These are phyloP conservation scores for Laspeyria flexula DNA, from an alignment of 2,888 invertebrate species.

Conservation along the genomic window DNA sequence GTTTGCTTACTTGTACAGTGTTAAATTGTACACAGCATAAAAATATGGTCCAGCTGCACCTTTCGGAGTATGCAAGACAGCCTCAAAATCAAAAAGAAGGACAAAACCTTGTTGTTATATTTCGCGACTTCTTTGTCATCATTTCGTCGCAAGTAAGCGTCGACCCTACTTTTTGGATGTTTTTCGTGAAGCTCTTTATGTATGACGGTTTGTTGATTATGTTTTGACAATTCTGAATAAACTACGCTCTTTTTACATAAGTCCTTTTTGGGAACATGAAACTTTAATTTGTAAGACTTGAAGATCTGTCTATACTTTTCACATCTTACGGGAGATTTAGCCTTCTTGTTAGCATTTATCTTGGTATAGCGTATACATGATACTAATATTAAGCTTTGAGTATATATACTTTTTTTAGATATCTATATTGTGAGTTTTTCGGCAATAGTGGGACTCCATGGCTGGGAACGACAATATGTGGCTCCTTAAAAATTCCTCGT, in stretches of 20 bases:
- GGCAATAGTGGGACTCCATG: conserved; percentile 40
- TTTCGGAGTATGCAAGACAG: conserved; percentile 42
- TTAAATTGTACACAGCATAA: conserved; percentile 19
- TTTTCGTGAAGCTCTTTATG: conserved; percentile 3
- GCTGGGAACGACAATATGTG: conserved; percentile 39
- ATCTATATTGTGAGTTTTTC: conserved; percentile 1
- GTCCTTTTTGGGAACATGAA: conserved; percentile 42
- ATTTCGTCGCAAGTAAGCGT: conserved; percentile 20
- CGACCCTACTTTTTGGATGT: background rate
- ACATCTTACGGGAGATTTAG: background rate
- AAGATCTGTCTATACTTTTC: conserved; percentile 15
- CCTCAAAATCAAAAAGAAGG: conserved; percentile 51
- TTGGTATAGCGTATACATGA: conserved; percentile 6
- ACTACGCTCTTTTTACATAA: conserved; percentile 43
- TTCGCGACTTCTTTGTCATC: conserved; percentile 40
- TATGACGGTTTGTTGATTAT: background rate
- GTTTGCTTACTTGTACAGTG: background rate
- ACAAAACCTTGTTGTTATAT: conserved; percentile 29
- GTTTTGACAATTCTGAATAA: conserved; percentile 20
- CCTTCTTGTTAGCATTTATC: conserved; percentile 1
- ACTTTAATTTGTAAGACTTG: conserved; percentile 34
- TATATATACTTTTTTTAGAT: too few relatives aligned
- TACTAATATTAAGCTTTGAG: conserved; percentile 11
- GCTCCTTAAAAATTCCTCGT: conserved; percentile 11
- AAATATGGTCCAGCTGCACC: conserved; percentile 41